Evolutionary conservation across 2,113 vertebrate genomes (phyloP).

Genomic region (Perccottus glenii): DNA sequence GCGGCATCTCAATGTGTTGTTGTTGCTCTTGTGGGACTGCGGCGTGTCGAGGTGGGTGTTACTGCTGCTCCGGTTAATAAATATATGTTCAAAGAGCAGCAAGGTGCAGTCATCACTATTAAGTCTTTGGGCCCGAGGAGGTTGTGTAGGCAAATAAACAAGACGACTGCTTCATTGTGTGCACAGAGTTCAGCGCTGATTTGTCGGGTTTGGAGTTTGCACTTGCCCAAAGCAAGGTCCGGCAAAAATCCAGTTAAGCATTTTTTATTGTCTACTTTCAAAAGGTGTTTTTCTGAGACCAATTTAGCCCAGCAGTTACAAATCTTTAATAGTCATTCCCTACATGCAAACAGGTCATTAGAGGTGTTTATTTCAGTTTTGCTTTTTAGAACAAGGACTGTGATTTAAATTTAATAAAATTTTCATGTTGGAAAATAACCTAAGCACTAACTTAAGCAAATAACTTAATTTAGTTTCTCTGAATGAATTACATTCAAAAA

Average conservation of each 20-base stretch:
- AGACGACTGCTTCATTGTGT: slow-evolving; percentile 4
- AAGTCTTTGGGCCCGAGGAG: slow-evolving; percentile 11
- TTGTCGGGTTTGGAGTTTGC: slow-evolving; percentile 9
- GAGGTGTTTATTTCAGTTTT: too few species aligned
- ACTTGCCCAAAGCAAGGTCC: slow-evolving; percentile 42
- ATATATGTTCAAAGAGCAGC: slow-evolving; percentile 15
- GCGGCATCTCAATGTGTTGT: neutral
- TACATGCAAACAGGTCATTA: too few species aligned
- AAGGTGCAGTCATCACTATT: slow-evolving; percentile 5
- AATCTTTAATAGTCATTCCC: too few species aligned
- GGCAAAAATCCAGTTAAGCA: neutral
- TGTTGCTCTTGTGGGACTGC: neutral
- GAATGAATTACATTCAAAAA: too few species aligned
- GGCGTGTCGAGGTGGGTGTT: slow-evolving; percentile 21
- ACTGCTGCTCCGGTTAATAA: slow-evolving; percentile 15
- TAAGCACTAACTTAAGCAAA: too few species aligned
- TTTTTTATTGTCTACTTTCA: neutral
- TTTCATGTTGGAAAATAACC: too few species aligned
- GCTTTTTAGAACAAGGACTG: too few species aligned
- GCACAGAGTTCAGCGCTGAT: neutral
- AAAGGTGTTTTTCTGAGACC: neutral
- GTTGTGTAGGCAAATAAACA: slow-evolving; percentile 26
- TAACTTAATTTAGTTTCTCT: too few species aligned
- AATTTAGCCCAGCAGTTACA: too few species aligned
- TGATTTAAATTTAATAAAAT: too few species aligned